These are phyloP conservation scores for Phenganax marumi DNA, from an alignment of 92 coral and sea anemone species.

Conservation along the genomic window DNA sequence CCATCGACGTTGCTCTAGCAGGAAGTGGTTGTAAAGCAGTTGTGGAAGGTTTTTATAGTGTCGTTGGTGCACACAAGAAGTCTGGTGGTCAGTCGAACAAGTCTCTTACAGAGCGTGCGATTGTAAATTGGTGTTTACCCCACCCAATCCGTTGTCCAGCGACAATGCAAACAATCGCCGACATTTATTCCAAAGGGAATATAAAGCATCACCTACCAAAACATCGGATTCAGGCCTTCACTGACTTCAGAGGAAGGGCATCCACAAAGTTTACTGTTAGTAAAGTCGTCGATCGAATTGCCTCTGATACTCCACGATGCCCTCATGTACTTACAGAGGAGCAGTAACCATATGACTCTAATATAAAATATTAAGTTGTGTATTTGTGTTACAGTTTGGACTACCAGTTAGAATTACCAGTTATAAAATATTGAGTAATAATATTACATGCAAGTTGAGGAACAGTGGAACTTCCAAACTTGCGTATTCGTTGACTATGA, in stretches of 20 bases:
- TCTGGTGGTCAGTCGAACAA: slow-evolving; percentile 7
- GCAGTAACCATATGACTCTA: background rate
- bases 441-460: background rate
- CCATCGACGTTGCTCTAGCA: background rate
- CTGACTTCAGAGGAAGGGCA: slow-evolving; percentile 15
- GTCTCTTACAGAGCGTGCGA: background rate
- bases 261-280: slow-evolving; percentile 6
- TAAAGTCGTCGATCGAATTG: slow-evolving; percentile 26
- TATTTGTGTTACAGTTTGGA: background rate
- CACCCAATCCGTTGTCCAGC: slow-evolving; percentile 22
- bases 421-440: background rate
- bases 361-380: slow-evolving; percentile 1
- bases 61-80: slow-evolving; percentile 23
- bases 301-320: slow-evolving; percentile 24
- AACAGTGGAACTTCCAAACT: background rate
- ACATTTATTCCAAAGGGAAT: background rate
- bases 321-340: slow-evolving; percentile 25
- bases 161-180: slow-evolving; percentile 4
- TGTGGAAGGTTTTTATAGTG: slow-evolving; percentile 17
- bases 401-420: slow-evolving; percentile 1
- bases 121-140: slow-evolving; percentile 1
- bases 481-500: slow-evolving; percentile 2
- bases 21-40: slow-evolving; percentile 10
- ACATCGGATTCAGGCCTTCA: background rate
- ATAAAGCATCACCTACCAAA: slow-evolving; percentile 17